These are phyloP conservation scores for Campoplex capitator DNA, from an alignment of 2,888 invertebrate genomes.

Conservation along the genomic window DNA sequence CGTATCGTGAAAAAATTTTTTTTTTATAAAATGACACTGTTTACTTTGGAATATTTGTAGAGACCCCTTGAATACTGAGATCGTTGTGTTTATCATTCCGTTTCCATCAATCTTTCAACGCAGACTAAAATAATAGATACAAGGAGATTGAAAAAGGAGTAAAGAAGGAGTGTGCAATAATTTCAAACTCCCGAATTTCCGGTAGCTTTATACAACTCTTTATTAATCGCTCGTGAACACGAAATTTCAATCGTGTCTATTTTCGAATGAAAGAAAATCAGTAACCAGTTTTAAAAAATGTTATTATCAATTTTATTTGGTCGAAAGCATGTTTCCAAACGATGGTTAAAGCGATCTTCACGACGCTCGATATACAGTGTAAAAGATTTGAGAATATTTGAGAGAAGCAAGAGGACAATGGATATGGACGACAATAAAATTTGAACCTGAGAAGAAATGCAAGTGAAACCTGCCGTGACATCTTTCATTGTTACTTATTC, in stretches of 20 bases:
- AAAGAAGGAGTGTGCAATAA: not conserved
- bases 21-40: no score
- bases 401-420: constrained; percentile 31
- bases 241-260: not conserved
- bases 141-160: not conserved
- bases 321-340: not conserved
- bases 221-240: no score
- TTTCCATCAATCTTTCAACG: not conserved
- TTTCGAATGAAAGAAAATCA: not conserved
- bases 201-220: no score
- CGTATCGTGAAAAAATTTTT: no score
- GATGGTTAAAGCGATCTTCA: not conserved
- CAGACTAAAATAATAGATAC: not conserved
- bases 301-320: not conserved
- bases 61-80: not conserved
- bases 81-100: not conserved
- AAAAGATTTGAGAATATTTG: constrained; percentile 20
- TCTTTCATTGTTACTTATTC: constrained; percentile 59
- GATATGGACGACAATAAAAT: constrained; percentile 50
- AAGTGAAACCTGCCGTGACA: constrained; percentile 53
- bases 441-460: constrained; percentile 53
- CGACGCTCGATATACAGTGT: not conserved
- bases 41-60: not conserved
- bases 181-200: not conserved
- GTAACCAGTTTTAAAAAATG: not conserved